phyloP scores from a whole-genome alignment of 2,888 invertebrate species.

The Heliconius sara region DNA sequence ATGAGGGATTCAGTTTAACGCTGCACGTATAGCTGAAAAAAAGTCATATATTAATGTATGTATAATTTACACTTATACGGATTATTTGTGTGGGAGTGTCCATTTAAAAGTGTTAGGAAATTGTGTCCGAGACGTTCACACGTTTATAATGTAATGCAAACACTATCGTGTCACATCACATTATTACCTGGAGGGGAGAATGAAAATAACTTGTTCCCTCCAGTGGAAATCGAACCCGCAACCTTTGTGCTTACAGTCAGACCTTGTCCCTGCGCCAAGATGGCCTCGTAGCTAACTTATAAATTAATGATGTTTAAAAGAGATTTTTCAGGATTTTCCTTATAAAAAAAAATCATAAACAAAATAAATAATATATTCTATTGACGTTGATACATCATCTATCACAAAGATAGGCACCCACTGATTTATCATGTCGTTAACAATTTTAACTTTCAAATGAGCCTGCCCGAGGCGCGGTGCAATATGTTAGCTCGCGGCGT shows the following conservation, averaged over 20 bases:
- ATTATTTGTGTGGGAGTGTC: no score
- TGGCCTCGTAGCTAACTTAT: no score
- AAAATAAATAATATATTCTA: constrained; percentile 12
- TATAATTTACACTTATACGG: no score
- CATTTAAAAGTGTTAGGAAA: no score
- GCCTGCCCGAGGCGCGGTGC: constrained; percentile 42
- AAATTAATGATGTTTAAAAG: no score
- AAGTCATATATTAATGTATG: neutral
- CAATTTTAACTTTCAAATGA: constrained; percentile 65
- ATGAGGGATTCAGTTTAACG: neutral
- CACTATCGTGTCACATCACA: no score
- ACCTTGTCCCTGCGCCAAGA: neutral
- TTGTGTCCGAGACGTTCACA: no score
- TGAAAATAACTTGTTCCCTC: no score
- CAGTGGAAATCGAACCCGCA: no score
- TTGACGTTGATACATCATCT: constrained; percentile 58
- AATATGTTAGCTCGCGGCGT: constrained; percentile 33
- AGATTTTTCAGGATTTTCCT: neutral
- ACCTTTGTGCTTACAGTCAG: neutral
- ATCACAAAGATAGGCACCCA: constrained; percentile 68
- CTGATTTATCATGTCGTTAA: constrained; percentile 67
- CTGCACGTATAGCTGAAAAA: neutral
- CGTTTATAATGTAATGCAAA: no score
- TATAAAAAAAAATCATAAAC: neutral
- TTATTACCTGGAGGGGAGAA: no score